phyloP scores from a whole-genome alignment of 30 jellyfish, hydroid and myxozoan genomes.

The Hydractinia echinata region DNA sequence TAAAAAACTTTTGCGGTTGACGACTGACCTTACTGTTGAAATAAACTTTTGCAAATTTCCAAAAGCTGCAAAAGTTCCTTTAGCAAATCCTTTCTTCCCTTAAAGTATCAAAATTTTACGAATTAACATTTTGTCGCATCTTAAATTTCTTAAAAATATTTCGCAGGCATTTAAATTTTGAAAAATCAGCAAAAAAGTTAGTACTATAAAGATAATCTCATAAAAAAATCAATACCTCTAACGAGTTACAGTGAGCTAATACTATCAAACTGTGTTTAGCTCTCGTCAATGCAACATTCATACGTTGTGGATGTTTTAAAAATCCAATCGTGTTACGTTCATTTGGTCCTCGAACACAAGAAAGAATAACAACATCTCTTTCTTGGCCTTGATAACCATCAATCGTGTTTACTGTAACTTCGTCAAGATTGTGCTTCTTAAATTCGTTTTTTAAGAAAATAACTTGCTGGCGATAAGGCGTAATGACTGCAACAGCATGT shows the following conservation, averaged over 20 bases:
- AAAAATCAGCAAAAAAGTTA: no score
- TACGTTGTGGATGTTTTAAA: constrained; percentile 73
- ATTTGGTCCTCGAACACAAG: constrained; percentile 90
- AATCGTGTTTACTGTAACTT: constrained; percentile 58
- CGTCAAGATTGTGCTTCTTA: neutral
- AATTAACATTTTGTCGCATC: no score
- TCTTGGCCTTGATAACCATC: constrained; percentile 98
- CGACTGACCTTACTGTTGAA: no score
- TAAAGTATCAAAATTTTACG: no score
- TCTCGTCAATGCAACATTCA: constrained; percentile 95
- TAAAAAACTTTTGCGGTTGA: no score
- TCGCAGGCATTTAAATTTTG: no score
- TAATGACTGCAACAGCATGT: constrained; percentile 55
- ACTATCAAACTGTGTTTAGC: constrained; percentile 74
- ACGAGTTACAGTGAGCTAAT: constrained; percentile 60
- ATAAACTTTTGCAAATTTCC: neutral
- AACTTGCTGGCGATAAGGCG: constrained; percentile 78
- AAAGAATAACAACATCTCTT: constrained; percentile 56
- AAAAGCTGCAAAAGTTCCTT: neutral
- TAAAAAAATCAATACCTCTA: constrained; percentile 60
- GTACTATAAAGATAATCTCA: no score
- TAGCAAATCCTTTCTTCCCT: no score
- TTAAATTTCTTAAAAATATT: no score
- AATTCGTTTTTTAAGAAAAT: constrained; percentile 26
- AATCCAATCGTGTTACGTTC: constrained; percentile 60